These are phyloP conservation scores for Sabatieria punctata DNA, from an alignment of 2,888 invertebrate genomes.

Conservation along the genomic window DNA sequence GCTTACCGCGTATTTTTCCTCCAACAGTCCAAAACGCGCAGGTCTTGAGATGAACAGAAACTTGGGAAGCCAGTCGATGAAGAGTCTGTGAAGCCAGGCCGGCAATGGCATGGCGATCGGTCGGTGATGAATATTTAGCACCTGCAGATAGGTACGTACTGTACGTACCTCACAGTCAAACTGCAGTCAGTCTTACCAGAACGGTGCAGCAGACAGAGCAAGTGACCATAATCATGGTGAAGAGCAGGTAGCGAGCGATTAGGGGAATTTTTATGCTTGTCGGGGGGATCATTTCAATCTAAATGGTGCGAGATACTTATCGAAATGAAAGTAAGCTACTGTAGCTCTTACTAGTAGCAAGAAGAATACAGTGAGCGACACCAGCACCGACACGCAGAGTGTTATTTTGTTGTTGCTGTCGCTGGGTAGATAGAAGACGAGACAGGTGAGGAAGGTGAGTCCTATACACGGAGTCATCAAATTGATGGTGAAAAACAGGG, in stretches of 20 bases:
- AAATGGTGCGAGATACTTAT: background rate
- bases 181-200: constrained; percentile 12
- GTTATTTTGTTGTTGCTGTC: constrained; percentile 98
- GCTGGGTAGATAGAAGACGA: constrained; percentile 29
- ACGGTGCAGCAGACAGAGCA: constrained; percentile 40
- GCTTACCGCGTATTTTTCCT: too few species aligned
- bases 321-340: background rate
- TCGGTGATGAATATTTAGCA: constrained; percentile 71
- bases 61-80: constrained; percentile 79
- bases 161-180: constrained; percentile 1
- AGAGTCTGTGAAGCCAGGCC: constrained; percentile 65
- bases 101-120: constrained; percentile 73
- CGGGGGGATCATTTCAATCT: constrained; percentile 71
- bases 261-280: constrained; percentile 60
- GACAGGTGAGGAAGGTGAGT: constrained; percentile 17
- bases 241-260: constrained; percentile 68
- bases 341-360: constrained; percentile 52
- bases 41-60: constrained; percentile 75
- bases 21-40: background rate
- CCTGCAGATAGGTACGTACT: constrained; percentile 9
- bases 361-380: constrained; percentile 97
- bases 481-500: constrained; percentile 26
- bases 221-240: constrained; percentile 88
- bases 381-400: constrained; percentile 91
- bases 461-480: constrained; percentile 29